Percentiles rank a stretch among this genome's conserved stretches.
Conservation (phyloP, 92 coral and sea anemone genomes). For the Chrysogorgia sp. region DNA sequence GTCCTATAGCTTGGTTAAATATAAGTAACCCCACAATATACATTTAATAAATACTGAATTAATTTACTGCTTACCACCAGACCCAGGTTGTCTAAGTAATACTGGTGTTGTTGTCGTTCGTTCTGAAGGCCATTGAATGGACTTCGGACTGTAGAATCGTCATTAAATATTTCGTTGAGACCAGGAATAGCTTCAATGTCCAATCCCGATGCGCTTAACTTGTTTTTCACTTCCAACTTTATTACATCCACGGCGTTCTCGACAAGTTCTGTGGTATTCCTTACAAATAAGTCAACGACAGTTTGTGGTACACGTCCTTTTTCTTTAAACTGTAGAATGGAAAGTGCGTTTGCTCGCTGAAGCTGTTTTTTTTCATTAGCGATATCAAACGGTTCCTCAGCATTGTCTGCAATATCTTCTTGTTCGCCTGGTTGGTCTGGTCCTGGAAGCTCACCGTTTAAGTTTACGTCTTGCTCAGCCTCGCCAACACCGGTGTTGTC, state of each 20-base stretch:
- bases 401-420: too few species aligned
- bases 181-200: slow-evolving; percentile 3
- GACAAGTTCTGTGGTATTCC: background rate
- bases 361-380: too few species aligned
- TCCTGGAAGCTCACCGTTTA: too few species aligned
- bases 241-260: background rate
- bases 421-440: too few species aligned
- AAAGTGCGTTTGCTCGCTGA: background rate
- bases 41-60: too few species aligned
- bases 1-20: too few species aligned
- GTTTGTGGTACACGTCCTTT: too few species aligned
- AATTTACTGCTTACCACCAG: slow-evolving; percentile 19
- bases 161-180: background rate
- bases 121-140: background rate
- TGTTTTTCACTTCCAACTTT: background rate
- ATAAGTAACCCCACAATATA: too few species aligned
- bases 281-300: background rate
- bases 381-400: too few species aligned
- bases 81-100: slow-evolving; percentile 2
- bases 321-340: too few species aligned
- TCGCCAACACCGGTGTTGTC: too few species aligned
- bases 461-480: too few species aligned
- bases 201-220: background rate
- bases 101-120: background rate
- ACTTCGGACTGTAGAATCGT: background rate